Base-by-base conservation (phyloP, 2,797 vertebrate species). In the Diplodus puntazzo region DNA sequence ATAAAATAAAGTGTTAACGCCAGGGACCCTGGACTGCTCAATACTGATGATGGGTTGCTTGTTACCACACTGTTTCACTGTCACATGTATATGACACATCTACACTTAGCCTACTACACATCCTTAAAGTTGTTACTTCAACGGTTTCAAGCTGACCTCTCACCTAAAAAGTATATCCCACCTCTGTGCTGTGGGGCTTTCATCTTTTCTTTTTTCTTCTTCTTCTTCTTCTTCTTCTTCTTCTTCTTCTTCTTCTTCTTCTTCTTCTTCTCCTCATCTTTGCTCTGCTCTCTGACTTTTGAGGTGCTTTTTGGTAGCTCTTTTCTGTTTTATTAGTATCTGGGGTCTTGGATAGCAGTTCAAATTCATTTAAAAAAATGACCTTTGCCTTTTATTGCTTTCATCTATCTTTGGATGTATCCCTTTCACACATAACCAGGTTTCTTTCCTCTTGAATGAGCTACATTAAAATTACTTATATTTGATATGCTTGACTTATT, bases 341-440 rank as follows among this genome's bases (percentile, higher is more conserved):
- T 55, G 5, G 8, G 49, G 20, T 43, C 53, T 16, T 9, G 11
- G 42, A 77, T 18, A 62, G 18, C 60, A 49, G 21, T 59, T 54
- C n/a, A 55, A 49, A 46, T 74, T 52, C 34, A 65, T 71, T 71
- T 59, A 1, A 0, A 58, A 57, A 62, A 20, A 4, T 59, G 62
- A 81, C 66, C 74, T 71, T 75, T 75, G 21, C 30, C 17, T 71
- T 64, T 60, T 64, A 75, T 71, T 75, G 57, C 46, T 23, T 67
- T 70, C 48, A 65, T 59, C 7, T 27, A 18, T 21, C 54, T 71
- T 75, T 45, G 43, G 12, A 8, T 11, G 20, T 61, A 49, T 43
- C 11, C 46, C 46, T 52, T 63, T 16, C 21, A 21, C 5, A 27
- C 53, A 67, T 63, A 57, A 64, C 60, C 12, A 5, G 21, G 27